Percentiles rank a stretch among this genome's conserved stretches.
Evolutionary conservation across 2,888 invertebrate species (phyloP).

Genomic region (Diaperis boleti): DNA sequence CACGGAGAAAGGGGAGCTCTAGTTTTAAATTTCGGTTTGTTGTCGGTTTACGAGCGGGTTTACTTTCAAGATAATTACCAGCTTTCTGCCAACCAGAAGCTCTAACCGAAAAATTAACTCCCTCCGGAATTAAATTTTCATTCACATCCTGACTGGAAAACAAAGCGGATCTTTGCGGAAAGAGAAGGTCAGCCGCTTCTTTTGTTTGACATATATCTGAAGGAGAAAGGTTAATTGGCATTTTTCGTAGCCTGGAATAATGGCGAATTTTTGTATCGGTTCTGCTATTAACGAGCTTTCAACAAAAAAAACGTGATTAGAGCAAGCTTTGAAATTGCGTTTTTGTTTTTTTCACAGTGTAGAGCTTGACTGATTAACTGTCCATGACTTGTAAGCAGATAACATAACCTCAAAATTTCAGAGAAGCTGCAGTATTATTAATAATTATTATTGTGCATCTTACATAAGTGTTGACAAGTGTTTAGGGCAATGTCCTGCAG

Average conservation of each 20-base stretch:
- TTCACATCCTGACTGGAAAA: conserved; percentile 7
- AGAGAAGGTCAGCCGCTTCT: background rate
- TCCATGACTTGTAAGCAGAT: no score
- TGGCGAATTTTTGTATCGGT: background rate
- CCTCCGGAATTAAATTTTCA: conserved; percentile 26
- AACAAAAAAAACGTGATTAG: no score
- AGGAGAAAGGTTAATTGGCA: conserved; percentile 13
- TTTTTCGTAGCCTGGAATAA: conserved; percentile 4
- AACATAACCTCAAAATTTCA: no score
- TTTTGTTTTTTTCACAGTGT: no score
- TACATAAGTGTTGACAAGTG: no score
- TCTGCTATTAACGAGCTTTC: no score
- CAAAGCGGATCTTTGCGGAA: background rate
- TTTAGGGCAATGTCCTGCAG: no score
- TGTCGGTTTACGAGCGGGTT: conserved; percentile 24
- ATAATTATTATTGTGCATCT: no score
- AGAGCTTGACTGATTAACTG: no score
- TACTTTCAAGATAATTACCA: conserved; percentile 29
- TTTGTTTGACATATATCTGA: background rate
- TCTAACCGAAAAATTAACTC: conserved; percentile 9
- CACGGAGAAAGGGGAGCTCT: conserved; percentile 13
- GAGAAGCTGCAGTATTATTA: no score
- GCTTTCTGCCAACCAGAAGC: conserved; percentile 7
- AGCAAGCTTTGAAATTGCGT: no score
- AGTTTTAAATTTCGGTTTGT: conserved; percentile 18